Evolutionary conservation across 2,113 vertebrate species (phyloP), one percentile per base, ranked within the genome.

Genomic region (Ciconia maguari): DNA sequence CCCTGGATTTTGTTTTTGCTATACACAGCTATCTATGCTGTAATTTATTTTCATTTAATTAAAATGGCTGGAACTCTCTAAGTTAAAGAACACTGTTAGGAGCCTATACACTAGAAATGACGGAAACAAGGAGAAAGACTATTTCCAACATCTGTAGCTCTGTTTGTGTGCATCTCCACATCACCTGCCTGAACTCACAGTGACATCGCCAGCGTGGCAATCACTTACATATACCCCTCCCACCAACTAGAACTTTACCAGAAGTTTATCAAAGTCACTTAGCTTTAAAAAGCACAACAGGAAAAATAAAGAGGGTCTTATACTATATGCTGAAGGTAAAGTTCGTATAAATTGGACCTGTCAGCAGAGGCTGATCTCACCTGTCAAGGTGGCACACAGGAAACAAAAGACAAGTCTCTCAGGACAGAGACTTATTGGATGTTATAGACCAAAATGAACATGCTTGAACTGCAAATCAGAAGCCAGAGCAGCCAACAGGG

Each of bases 381-480:
- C 48, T 92, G 57, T 75, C 91, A 93, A 58, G 61, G 32, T 58
- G 44, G 46, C 4, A 7, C 20, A 72, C 2, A 72, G 44, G 74
- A 80, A 77, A 84, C 60, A 72, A 57, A 74, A 87, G 65, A 55
- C n/a, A 70, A 69, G 16, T 71, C 62, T 89, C 71, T 51, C 36
- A 58, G 68, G 75, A 88, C 46, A 49, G 75, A 93, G 93, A 71
- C 41, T 52, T 57, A 77, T 6, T 71, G 55, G 60, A 52, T 54
- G 16, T 48, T 51, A 48, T 2, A 80, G 44, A 92, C 36, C 42
- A 84, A 80, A 93, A 72, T 18, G 61, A 89, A 89, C 54, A 44
- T 41, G n/a, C 60, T 80, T 78, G 78, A 95, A 93, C 51, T 82
- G 48, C 60, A 97, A 82, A 95, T 82, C 58, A 78, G 88, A 90